Conservation (phyloP, 2,888 invertebrate genomes). For the Rotaria macrura region DNA sequence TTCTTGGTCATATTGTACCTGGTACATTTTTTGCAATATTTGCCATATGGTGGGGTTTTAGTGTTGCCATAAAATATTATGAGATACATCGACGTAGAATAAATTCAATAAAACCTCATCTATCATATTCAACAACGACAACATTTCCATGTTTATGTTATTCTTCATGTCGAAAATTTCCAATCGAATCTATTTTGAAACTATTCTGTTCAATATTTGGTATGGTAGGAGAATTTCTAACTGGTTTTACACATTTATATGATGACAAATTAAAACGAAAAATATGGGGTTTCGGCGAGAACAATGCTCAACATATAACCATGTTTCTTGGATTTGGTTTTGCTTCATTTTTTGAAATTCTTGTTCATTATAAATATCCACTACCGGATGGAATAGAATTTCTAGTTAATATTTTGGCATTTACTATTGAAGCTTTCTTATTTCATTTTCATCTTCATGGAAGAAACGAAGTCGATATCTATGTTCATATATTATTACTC, state of each 20-base stretch:
- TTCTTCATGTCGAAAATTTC: slow-evolving; percentile 35
- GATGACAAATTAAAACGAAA: slow-evolving; percentile 35
- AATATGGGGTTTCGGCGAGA: neutral
- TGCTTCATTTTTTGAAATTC: neutral
- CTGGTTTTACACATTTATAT: slow-evolving; percentile 43
- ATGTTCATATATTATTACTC: slow-evolving; percentile 52
- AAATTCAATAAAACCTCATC: neutral
- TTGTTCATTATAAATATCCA: neutral
- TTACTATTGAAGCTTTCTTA: neutral
- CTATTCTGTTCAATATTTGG: slow-evolving; percentile 38
- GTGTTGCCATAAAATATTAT: slow-evolving; percentile 41
- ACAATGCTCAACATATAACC: slow-evolving; percentile 18
- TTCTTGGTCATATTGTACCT: slow-evolving; percentile 28
- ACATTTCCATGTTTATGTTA: slow-evolving; percentile 39
- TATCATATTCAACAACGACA: slow-evolving; percentile 38
- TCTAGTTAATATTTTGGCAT: neutral
- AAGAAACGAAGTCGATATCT: slow-evolving; percentile 39
- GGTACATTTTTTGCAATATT: slow-evolving; percentile 48
- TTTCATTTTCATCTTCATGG: slow-evolving; percentile 17
- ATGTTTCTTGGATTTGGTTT: neutral
- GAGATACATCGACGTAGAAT: slow-evolving; percentile 33
- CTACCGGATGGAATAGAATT: neutral
- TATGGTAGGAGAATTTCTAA: slow-evolving; percentile 45
- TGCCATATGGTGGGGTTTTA: slow-evolving; percentile 43
- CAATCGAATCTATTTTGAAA: slow-evolving; percentile 33